Percentiles rank a stretch among this genome's conserved stretches.
Conservation (phyloP, 1,140 invertebrate genomes). For the Dinoponera quadriceps region DNA sequence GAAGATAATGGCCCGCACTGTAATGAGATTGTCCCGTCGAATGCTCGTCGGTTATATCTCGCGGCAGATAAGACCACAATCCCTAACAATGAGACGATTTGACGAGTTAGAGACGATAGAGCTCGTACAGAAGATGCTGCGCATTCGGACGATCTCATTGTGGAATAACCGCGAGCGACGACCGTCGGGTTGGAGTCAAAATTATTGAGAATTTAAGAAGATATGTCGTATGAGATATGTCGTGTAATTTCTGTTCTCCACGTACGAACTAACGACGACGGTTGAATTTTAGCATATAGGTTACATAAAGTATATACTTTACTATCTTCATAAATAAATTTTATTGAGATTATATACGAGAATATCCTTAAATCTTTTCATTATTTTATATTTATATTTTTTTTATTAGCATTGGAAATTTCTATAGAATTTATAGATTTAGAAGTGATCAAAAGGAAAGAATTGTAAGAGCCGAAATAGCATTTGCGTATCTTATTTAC, state of each 20-base stretch:
- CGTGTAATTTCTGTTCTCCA: background rate
- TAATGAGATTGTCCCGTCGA: conserved; percentile 74
- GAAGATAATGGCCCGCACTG: conserved; percentile 65
- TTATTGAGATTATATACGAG: no score
- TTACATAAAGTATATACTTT: no score
- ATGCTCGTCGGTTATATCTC: conserved; percentile 69
- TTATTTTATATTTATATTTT: no score
- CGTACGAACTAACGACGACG: background rate
- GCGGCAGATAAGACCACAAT: conserved; percentile 66
- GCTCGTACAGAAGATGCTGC: conserved; percentile 27
- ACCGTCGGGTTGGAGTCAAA: conserved; percentile 5
- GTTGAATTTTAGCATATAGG: background rate
- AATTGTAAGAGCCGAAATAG: no score
- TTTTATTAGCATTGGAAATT: no score
- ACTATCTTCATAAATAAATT: no score
- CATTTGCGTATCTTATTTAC: no score
- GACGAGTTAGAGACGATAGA: conserved; percentile 59
- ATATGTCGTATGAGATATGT: conserved; percentile 5
- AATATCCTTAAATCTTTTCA: no score
- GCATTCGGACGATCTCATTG: conserved; percentile 53
- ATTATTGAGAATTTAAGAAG: conserved; percentile 53
- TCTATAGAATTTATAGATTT: no score
- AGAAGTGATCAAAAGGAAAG: no score
- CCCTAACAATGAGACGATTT: conserved; percentile 66
- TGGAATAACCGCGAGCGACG: conserved; percentile 58